phyloP scores from a whole-genome alignment of 2,113 vertebrate species.

The Crotalus horridus region DNA sequence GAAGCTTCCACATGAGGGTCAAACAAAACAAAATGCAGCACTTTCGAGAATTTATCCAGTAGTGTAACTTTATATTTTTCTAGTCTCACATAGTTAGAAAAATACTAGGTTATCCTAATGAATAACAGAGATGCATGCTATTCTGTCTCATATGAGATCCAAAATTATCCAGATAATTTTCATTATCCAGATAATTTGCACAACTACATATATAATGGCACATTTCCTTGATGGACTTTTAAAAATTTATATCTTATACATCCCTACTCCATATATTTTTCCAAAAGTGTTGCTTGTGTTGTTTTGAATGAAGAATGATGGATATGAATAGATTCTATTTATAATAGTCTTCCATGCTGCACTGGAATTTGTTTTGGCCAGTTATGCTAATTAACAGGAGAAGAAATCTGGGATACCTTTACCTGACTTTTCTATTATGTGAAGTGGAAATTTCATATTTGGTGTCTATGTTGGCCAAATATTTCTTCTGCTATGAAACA shows the following conservation, averaged over 20 bases:
- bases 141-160: not conserved
- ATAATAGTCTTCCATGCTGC: not conserved
- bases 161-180: not conserved
- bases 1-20: not conserved
- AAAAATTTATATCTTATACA: not conserved
- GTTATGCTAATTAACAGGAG: not conserved
- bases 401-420: not conserved
- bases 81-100: not conserved
- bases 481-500: not conserved
- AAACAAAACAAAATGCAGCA: not conserved
- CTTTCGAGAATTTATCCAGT: not conserved
- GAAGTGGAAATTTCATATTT: not conserved
- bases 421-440: not conserved
- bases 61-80: not conserved
- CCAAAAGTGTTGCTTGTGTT: not conserved
- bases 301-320: not conserved
- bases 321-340: not conserved
- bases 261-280: not conserved
- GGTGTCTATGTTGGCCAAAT: not conserved
- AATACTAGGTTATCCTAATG: not conserved
- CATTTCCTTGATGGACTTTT: not conserved
- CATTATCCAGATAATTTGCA: not conserved
- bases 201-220: not conserved
- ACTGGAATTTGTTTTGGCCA: not conserved
- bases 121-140: not conserved